These are phyloP conservation scores for Timandra comae DNA, from an alignment of 2,888 invertebrate species.

Conservation along the genomic window DNA sequence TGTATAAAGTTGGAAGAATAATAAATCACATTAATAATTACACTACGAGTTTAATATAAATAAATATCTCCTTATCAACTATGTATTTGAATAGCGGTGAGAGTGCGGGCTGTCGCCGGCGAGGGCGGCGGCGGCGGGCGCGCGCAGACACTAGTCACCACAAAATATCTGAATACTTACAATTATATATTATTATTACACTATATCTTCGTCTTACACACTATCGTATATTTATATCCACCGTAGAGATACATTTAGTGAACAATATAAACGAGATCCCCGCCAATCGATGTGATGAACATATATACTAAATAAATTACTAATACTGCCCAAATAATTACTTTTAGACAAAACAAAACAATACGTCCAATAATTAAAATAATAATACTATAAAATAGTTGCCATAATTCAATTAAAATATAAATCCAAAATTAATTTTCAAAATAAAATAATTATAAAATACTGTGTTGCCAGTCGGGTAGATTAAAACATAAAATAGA, in stretches of 20 bases:
- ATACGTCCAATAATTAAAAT: constrained; percentile 35
- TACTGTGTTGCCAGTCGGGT: constrained; percentile 58
- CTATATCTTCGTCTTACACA: constrained; percentile 50
- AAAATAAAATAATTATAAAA: constrained; percentile 34
- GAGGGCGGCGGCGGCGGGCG: constrained; percentile 17
- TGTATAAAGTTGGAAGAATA: too few relatives aligned
- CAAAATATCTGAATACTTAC: constrained; percentile 66
- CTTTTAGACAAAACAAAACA: constrained; percentile 33
- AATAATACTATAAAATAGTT: constrained; percentile 51
- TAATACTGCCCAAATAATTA: constrained; percentile 70
- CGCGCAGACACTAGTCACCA: constrained; percentile 46
- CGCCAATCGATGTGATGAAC: constrained; percentile 47
- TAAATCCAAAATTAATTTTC: constrained; percentile 14
- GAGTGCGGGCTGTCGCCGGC: background rate
- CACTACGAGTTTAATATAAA: too few relatives aligned
- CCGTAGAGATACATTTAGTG: constrained; percentile 55
- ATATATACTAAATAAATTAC: constrained; percentile 35
- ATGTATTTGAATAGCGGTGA: too few relatives aligned
- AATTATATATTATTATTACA: constrained; percentile 37
- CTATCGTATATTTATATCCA: constrained; percentile 75
- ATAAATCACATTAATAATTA: too few relatives aligned
- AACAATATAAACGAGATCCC: constrained; percentile 63
- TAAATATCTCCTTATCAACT: too few relatives aligned
- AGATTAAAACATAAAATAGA: constrained; percentile 24
- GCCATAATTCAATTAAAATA: constrained; percentile 24